A percentile compares a stretch with the other conserved stretches of the same genome.
phyloP scores from a whole-genome alignment of 1,140 invertebrate species.

The Drosophila ananassae region DNA sequence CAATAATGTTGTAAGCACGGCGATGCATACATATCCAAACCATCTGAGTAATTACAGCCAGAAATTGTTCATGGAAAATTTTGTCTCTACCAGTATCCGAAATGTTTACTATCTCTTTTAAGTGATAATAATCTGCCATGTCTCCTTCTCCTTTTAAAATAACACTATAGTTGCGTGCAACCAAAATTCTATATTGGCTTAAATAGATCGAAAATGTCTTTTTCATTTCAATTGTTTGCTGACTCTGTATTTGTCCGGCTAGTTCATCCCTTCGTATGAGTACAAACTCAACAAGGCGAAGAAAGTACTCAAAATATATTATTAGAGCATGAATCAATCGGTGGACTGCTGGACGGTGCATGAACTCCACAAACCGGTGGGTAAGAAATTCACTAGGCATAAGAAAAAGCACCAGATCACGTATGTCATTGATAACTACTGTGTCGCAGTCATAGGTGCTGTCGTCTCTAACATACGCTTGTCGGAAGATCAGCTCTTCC shows the following conservation, averaged over 20 bases:
- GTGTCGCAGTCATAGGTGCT: constrained; percentile 63
- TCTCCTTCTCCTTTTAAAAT: constrained; percentile 68
- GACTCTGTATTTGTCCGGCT: constrained; percentile 65
- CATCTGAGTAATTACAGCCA: constrained; percentile 66
- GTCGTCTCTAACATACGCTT: constrained; percentile 49
- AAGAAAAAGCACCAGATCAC: constrained; percentile 71
- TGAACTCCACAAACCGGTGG: constrained; percentile 62
- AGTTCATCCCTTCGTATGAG: constrained; percentile 74
- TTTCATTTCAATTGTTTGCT: constrained; percentile 69
- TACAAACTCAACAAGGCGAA: constrained; percentile 74
- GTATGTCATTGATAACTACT: constrained; percentile 69
- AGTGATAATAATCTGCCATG: constrained; percentile 65
- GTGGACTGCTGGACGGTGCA: constrained; percentile 63
- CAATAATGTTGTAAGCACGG: constrained; percentile 67
- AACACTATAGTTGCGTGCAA: constrained; percentile 73
- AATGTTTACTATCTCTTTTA: constrained; percentile 64
- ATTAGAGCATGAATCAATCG: constrained; percentile 66
- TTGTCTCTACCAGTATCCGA: constrained; percentile 64
- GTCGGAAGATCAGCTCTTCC: constrained; percentile 74
- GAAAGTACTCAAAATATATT: constrained; percentile 80
- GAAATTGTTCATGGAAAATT: constrained; percentile 68
- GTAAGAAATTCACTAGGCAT: constrained; percentile 63
- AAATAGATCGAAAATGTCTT: constrained; percentile 65
- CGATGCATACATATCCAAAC: constrained; percentile 77
- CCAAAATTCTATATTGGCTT: constrained; percentile 69